A percentile compares a stretch with the other conserved stretches of the same genome.
phyloP scores from a whole-genome alignment of 2,888 invertebrate species.

The Glyphotaelius pellucidus region DNA sequence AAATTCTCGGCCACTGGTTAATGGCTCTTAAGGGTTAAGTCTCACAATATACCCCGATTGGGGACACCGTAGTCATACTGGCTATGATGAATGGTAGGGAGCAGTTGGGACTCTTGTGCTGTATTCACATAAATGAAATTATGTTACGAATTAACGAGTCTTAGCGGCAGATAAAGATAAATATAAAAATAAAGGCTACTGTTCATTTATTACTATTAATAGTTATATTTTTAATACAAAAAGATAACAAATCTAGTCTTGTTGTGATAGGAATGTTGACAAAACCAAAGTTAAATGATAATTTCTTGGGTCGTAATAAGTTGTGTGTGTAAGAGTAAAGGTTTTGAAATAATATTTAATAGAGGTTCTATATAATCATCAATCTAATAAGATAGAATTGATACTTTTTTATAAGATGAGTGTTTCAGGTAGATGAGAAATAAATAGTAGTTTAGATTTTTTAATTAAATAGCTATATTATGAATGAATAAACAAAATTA shows the following conservation, averaged over 20 bases:
- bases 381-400: neutral
- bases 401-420: neutral
- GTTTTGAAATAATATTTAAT: neutral
- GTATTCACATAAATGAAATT: too few relatives aligned
- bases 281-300: neutral
- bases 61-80: too few relatives aligned
- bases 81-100: too few relatives aligned
- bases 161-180: too few relatives aligned
- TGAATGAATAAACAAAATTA: neutral
- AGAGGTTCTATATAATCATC: neutral
- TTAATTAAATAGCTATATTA: neutral
- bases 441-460: neutral
- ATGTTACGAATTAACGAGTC: too few relatives aligned
- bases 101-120: too few relatives aligned
- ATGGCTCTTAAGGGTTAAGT: too few relatives aligned
- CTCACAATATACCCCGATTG: too few relatives aligned
- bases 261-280: neutral
- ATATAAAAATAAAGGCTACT: neutral
- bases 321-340: neutral
- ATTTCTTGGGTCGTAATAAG: neutral
- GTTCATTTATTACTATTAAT: neutral
- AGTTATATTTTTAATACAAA: neutral
- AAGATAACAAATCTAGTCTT: neutral
- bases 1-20: too few relatives aligned
- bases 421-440: neutral